Base-by-base conservation (phyloP, 2,888 invertebrate genomes). In the Platycheirus albimanus region DNA sequence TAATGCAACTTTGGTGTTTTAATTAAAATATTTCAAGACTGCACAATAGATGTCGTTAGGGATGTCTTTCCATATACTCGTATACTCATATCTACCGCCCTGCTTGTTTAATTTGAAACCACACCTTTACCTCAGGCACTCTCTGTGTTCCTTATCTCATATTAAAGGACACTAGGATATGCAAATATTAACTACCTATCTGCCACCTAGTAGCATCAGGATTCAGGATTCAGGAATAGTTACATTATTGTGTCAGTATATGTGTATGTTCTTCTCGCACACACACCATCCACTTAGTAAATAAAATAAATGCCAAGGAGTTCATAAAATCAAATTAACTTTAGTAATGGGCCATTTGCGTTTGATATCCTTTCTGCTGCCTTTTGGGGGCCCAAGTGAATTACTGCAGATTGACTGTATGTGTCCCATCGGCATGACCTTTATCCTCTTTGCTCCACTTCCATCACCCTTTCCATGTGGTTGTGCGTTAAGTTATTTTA, bases 281-380 rank as follows among this genome's bases (percentile, higher is more conserved):
- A 36, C 24, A 4, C 30, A 33, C 8, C 58, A 52, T 69, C 52
- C 61, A 63, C 56, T 71, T 79, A 61, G 61, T 49, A 69, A 79
- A 75, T 56, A 74, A 72, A 72, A 72, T 49, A 63, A 76, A 69
- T 61, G 67, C 47, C 79, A 74, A 28, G 75, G 69, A 70, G 69
- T 80, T 69, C 79, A 75, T 80, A 80, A 80, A 75, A 75, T 80
- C 75, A 75, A 80, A 80, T 80, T 80, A 80, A 80, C 79, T 80
- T 69, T 43, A 63, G 79, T 75, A 79, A 79, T 75, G 72, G 79
- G 54, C 79, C 79, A 80, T 80, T 80, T 80, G 63, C 49, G 79
- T 80, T 75, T 79, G 66, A 74, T 74, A 67, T 74, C 74, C 74
- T 45, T 78, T 79, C n/a, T 61, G 66, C 19, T 52, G 78, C 54